phyloP scores from a whole-genome alignment of 2,888 invertebrate species.

The Cheilosia vulpina region DNA sequence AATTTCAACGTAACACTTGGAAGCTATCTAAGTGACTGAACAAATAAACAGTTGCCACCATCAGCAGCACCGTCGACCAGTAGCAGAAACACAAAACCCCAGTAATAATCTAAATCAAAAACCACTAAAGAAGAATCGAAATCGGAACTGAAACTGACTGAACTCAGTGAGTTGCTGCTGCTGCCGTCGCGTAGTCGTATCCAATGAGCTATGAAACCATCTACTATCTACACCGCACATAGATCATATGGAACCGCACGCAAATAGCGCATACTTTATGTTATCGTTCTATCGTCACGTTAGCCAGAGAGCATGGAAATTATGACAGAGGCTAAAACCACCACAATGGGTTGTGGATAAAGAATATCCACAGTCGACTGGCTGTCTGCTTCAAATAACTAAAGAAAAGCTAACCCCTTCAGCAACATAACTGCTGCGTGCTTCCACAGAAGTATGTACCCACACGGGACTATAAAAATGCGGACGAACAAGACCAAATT shows the following conservation, averaged over 20 bases:
- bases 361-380: background rate
- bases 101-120: constrained; percentile 55
- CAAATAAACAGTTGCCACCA: constrained; percentile 63
- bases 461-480: constrained; percentile 26
- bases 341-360: background rate
- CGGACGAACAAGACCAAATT: constrained; percentile 27
- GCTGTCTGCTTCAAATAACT: background rate
- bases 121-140: constrained; percentile 63
- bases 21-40: constrained; percentile 71
- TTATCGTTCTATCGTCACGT: constrained; percentile 37
- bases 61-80: constrained; percentile 40
- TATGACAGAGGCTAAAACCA: constrained; percentile 15
- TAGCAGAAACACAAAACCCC: constrained; percentile 15
- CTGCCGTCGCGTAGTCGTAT: constrained; percentile 24
- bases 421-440: constrained; percentile 15
- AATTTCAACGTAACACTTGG: constrained; percentile 70
- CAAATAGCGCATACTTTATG: constrained; percentile 31
- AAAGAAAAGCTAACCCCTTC: constrained; percentile 12
- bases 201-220: constrained; percentile 47
- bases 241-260: constrained; percentile 54
- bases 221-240: constrained; percentile 30
- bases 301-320: constrained; percentile 13
- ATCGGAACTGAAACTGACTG: constrained; percentile 22
- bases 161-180: constrained; percentile 19
- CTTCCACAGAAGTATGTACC: constrained; percentile 27